These are phyloP conservation scores for Pseudolycoriella hygida DNA, from an alignment of 2,888 invertebrate species.

Conservation along the genomic window DNA sequence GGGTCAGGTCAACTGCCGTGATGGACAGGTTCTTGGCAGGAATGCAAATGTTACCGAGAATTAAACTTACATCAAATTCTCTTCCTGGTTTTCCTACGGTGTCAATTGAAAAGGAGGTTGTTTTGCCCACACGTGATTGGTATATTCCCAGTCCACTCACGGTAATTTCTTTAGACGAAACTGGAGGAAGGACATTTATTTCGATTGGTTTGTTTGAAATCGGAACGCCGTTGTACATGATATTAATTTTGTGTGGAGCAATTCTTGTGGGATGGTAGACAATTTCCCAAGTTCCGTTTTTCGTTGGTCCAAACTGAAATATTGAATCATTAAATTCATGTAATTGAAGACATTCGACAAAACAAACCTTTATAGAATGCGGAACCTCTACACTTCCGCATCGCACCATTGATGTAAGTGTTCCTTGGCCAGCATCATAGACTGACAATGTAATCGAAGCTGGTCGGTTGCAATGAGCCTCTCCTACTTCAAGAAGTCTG, in stretches of 20 bases:
- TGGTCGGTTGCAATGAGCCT: slow-evolving; percentile 64
- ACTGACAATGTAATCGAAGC: slow-evolving; percentile 64
- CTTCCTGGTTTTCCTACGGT: slow-evolving; percentile 68
- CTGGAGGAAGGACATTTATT: slow-evolving; percentile 40
- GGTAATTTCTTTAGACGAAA: slow-evolving; percentile 48
- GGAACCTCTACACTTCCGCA: slow-evolving; percentile 70
- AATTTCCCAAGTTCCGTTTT: slow-evolving; percentile 60
- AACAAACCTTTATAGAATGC: slow-evolving; percentile 57
- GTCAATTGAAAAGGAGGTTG: slow-evolving; percentile 76
- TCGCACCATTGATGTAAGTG: slow-evolving; percentile 59
- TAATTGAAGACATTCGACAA: no score
- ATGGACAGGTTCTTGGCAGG: no score
- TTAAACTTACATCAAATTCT: slow-evolving; percentile 86
- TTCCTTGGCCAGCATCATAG: slow-evolving; percentile 68
- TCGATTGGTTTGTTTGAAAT: slow-evolving; percentile 34
- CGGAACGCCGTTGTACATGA: slow-evolving; percentile 76
- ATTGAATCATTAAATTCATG: no score
- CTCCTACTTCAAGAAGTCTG: slow-evolving; percentile 53
- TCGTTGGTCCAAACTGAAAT: slow-evolving; percentile 46
- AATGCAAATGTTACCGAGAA: no score
- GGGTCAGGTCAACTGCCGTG: no score
- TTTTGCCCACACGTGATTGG: slow-evolving; percentile 64
- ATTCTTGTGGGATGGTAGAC: slow-evolving; percentile 76
- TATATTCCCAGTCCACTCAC: slow-evolving; percentile 71
- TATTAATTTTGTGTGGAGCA: slow-evolving; percentile 70